phyloP scores from a whole-genome alignment of 1,140 invertebrate genomes.

The Listronotus oregonensis region DNA sequence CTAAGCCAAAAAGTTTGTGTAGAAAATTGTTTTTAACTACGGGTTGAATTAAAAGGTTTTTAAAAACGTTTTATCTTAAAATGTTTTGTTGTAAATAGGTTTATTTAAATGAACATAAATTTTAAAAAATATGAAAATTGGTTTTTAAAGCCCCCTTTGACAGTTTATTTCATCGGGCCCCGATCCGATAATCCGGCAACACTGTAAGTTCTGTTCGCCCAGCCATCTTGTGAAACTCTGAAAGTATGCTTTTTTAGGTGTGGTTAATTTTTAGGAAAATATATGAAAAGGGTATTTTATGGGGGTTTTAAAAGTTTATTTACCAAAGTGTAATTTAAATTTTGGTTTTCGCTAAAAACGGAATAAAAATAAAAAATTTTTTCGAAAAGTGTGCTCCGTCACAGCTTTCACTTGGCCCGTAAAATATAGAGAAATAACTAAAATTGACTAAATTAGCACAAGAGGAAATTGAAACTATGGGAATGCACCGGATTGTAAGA shows the following conservation, averaged over 20 bases:
- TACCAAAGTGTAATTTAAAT: conserved; percentile 17
- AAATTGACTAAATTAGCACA: conserved; percentile 40
- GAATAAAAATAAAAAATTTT: conserved; percentile 16
- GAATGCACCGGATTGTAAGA: conserved; percentile 13
- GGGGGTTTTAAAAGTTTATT: conserved; percentile 49
- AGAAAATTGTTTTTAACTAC: too few species aligned
- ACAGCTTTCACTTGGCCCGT: conserved; percentile 48
- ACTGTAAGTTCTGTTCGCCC: conserved; percentile 49
- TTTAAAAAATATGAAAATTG: too few species aligned
- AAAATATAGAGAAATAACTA: conserved; percentile 48
- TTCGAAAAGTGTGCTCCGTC: conserved; percentile 47
- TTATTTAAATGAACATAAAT: too few species aligned
- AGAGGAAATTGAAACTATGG: conserved; percentile 29
- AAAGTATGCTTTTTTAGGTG: conserved; percentile 58
- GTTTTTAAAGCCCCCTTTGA: conserved; percentile 5
- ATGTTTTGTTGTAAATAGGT: background rate
- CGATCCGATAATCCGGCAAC: conserved; percentile 7
- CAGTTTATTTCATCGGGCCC: too few species aligned
- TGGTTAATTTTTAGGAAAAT: conserved; percentile 54
- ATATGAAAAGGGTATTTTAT: conserved; percentile 52
- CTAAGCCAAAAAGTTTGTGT: too few species aligned
- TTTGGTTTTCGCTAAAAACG: conserved; percentile 12
- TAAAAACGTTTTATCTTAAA: too few species aligned
- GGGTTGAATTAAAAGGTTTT: too few species aligned
- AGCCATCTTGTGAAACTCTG: conserved; percentile 56